Base-by-base conservation (phyloP, 2,113 vertebrate species). In the Oryzias melastigma region DNA sequence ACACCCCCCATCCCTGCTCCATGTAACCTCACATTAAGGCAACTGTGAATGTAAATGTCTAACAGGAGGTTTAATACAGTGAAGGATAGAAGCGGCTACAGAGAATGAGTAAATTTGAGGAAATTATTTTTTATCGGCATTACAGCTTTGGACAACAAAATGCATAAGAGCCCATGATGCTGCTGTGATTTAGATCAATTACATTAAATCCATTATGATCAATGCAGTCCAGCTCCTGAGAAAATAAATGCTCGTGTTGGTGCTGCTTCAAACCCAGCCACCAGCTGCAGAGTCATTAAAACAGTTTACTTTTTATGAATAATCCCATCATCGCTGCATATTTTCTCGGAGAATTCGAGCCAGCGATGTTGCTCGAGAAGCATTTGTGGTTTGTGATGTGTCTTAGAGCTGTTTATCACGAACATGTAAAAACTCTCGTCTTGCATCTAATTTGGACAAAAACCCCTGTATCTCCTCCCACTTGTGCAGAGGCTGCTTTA, bases 161-260 rank as follows among this genome's bases (percentile, higher is more conserved):
- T 65, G 15, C 48, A n/a, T 14, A 52, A 52, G 49, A 71, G 20
- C 47, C 20, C 27, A 43, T 25, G 47, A 27, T 54, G 20, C 22
- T 29, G 22, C 27, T 48, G 45, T 48, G 45, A 59, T 59, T 59
- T 47, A 51, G 35, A 51, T 25, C 47, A 44, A 51, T 44, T 65
- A 57, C 22, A 43, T 58, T 17, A 35, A 20, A 67, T 58, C 14
- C 41, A 52, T 35, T 67, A 42, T 35, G 43, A 66, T 58, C 54
- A 14, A 66, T 66, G 64, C 40, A 51, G 16, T 16, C 5, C 46
- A 51, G 47, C 43, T 67, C n/a, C 27, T 20, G 12, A 52, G 49
- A 52, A 18, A 52, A 66, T 46, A 52, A 25, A 66, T 52, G 54
- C 44, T 29, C 25, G 35, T 57, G 25, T 19, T 27, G 42, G 35